Percentiles rank a stretch among this genome's conserved stretches.
Evolutionary conservation across 2,113 vertebrate genomes (phyloP).

Genomic region (Diphyllodes magnificus): DNA sequence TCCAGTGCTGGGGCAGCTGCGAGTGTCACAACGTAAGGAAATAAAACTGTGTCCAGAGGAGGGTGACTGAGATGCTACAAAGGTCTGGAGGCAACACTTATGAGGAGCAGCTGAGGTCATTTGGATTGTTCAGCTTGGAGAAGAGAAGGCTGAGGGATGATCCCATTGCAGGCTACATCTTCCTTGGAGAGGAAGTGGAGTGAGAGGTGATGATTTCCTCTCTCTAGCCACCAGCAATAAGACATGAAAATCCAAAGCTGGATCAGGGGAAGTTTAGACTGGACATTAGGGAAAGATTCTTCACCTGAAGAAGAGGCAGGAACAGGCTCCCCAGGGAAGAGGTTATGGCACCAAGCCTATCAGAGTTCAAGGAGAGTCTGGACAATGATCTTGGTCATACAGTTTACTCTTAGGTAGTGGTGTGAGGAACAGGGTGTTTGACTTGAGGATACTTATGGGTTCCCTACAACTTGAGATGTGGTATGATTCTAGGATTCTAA

Average conservation of each 20-base stretch:
- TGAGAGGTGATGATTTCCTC: background rate
- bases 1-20: fast-evolving
- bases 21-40: background rate
- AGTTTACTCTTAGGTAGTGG: background rate
- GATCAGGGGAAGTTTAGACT: background rate
- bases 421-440: background rate
- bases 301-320: background rate
- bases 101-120: background rate
- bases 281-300: background rate
- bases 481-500: background rate
- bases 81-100: background rate
- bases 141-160: background rate
- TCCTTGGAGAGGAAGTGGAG: background rate
- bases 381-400: fast-evolving
- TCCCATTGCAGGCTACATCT: background rate
- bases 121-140: background rate
- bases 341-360: background rate
- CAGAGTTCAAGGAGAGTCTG: background rate
- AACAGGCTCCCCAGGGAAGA: background rate
- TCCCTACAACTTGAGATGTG: background rate
- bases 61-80: no score
- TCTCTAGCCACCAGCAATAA: background rate
- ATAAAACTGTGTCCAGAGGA: background rate
- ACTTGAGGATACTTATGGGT: background rate
- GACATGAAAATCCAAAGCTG: background rate